A percentile compares a stretch with the other conserved stretches of the same genome.
These are phyloP conservation scores for Sylvia atricapilla DNA, from an alignment of 2,113 vertebrate species.

Conservation along the genomic window DNA sequence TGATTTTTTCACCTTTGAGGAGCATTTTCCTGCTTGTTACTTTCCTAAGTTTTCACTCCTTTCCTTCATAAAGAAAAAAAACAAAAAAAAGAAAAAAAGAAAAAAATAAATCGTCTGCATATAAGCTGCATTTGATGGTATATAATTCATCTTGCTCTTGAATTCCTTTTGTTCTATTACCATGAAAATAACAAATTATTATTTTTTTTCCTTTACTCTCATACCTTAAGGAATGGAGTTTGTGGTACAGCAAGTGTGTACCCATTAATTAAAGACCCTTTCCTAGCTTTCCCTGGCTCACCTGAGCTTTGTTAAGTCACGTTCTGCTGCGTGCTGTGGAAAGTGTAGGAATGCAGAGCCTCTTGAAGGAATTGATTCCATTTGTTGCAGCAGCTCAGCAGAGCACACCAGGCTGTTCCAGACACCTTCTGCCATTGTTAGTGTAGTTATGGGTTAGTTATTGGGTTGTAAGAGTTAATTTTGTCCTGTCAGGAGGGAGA, in stretches of 20 bases:
- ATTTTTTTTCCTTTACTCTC: background rate
- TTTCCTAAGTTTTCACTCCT: background rate
- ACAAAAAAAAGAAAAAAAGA: fast-evolving
- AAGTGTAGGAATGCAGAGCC: conserved; percentile 51
- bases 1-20: background rate
- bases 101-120: too few species aligned
- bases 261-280: background rate
- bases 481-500: conserved; percentile 40
- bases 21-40: background rate
- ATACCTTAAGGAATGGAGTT: background rate
- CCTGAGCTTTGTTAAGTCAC: conserved; percentile 51
- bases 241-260: too few species aligned
- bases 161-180: background rate
- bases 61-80: background rate
- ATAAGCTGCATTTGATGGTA: background rate
- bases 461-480: conserved; percentile 65
- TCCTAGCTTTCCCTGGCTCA: background rate
- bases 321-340: conserved; percentile 7
- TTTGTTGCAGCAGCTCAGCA: conserved; percentile 68
- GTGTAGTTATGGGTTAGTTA: conserved; percentile 40
- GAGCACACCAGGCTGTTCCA: conserved; percentile 41
- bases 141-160: background rate
- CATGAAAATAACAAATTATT: background rate
- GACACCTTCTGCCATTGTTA: conserved; percentile 30
- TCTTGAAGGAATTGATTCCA: conserved; percentile 63